Evolutionary conservation across 2,113 vertebrate species (phyloP).

Genomic region (Pipa parva): DNA sequence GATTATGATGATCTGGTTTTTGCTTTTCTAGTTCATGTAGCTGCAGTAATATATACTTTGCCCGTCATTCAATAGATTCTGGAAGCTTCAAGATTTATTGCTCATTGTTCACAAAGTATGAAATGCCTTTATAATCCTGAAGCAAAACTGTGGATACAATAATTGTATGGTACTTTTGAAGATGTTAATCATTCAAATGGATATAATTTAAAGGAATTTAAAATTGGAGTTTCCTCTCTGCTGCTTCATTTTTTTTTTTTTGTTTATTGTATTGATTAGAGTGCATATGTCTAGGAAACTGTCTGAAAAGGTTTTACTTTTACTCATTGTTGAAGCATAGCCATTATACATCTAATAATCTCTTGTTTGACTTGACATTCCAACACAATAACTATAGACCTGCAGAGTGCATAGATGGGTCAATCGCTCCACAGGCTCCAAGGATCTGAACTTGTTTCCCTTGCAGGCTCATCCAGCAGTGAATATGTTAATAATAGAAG

Average conservation of each 20-base stretch:
- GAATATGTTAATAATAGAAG: background rate
- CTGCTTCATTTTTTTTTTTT: too few species aligned
- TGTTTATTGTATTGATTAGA: slow-evolving; percentile 13
- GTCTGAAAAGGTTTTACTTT: background rate
- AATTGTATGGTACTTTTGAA: too few species aligned
- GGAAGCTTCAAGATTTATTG: too few species aligned
- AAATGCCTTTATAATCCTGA: too few species aligned
- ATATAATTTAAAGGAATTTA: too few species aligned
- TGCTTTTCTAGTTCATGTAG: too few species aligned
- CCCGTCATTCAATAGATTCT: too few species aligned
- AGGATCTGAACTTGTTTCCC: slow-evolving; percentile 3
- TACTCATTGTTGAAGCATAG: slow-evolving; percentile 4
- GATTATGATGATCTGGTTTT: slow-evolving; percentile 24
- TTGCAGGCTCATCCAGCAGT: background rate
- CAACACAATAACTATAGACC: slow-evolving; percentile 11
- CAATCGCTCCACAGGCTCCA: background rate
- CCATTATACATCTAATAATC: slow-evolving; percentile 8
- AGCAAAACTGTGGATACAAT: too few species aligned
- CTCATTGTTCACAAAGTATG: too few species aligned
- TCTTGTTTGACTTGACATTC: slow-evolving; percentile 4
- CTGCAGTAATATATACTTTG: too few species aligned
- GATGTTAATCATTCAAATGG: too few species aligned
- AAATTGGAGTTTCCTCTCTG: too few species aligned
- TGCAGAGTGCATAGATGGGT: slow-evolving; percentile 11
- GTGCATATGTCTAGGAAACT: background rate